Conservation (phyloP, 2,797 vertebrate species). For the Buceros bicornis region DNA sequence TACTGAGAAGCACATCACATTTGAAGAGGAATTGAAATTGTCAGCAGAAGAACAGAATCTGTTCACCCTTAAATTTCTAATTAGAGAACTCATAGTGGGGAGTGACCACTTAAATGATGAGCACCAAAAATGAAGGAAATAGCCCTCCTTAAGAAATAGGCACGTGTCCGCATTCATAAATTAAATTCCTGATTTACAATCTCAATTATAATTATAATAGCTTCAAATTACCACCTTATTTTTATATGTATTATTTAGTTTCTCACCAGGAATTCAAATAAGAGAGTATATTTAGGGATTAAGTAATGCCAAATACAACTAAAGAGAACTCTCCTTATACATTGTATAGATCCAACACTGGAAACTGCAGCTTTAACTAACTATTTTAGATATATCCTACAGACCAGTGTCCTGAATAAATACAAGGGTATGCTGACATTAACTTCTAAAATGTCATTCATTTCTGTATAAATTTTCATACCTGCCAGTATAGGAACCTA, state of each 20-base stretch:
- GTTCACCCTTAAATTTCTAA: constrained; percentile 62
- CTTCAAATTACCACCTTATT: background rate
- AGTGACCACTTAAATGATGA: constrained; percentile 49
- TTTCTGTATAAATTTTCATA: background rate
- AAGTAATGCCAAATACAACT: background rate
- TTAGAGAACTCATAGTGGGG: constrained; percentile 40
- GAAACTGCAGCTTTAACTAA: background rate
- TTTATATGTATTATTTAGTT: background rate
- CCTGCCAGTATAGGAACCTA: background rate
- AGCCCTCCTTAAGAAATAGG: background rate
- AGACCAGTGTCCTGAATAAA: background rate
- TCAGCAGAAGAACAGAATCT: constrained; percentile 60
- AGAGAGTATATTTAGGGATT: background rate
- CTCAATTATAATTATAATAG: background rate
- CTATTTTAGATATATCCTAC: background rate
- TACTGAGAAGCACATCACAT: constrained; percentile 43
- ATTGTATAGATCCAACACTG: background rate
- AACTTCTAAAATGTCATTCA: background rate
- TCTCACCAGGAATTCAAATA: background rate
- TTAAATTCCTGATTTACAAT: background rate
- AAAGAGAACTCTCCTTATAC: background rate
- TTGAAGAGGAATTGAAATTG: constrained; percentile 70
- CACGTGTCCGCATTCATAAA: background rate
- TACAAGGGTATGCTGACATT: background rate
- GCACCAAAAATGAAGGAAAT: constrained; percentile 21